Conservation (phyloP, 2,797 vertebrate genomes). For the Crocodylus rhombifer region DNA sequence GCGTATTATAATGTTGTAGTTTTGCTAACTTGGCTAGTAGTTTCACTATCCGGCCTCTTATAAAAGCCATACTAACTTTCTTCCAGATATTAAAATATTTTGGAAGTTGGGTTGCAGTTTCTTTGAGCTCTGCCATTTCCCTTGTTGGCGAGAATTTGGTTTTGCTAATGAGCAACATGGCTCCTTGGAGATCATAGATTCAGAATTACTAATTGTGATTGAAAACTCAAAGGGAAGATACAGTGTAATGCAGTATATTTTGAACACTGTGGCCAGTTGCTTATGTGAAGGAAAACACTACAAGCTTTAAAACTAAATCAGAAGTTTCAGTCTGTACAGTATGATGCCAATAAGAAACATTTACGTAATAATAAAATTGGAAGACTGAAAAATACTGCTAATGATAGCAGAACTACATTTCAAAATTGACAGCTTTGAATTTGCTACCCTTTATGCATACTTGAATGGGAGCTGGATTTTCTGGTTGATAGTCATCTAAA, state of each 20-base stretch:
- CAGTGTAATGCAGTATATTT: neutral
- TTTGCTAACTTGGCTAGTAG: neutral
- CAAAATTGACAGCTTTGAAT: neutral
- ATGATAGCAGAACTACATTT: neutral
- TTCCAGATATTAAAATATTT: neutral
- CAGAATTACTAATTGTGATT: neutral
- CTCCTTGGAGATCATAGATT: neutral
- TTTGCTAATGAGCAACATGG: neutral
- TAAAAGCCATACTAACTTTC: neutral
- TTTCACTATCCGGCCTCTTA: neutral
- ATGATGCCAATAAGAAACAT: neutral
- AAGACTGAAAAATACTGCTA: neutral
- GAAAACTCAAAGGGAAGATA: neutral
- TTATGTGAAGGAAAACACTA: neutral
- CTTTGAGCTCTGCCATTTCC: neutral
- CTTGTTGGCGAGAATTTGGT: neutral
- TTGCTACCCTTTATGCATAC: neutral
- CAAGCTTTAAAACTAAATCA: neutral
- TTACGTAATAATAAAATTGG: neutral
- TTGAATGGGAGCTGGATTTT: constrained; percentile 15
- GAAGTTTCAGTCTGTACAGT: neutral
- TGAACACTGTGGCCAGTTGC: rapidly evolving
- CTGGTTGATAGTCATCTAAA: neutral
- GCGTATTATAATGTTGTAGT: neutral
- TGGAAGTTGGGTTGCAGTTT: neutral